Percentiles rank a stretch among this genome's conserved stretches.
Conservation (phyloP, 2,797 vertebrate species). For the Danio albolineatus region DNA sequence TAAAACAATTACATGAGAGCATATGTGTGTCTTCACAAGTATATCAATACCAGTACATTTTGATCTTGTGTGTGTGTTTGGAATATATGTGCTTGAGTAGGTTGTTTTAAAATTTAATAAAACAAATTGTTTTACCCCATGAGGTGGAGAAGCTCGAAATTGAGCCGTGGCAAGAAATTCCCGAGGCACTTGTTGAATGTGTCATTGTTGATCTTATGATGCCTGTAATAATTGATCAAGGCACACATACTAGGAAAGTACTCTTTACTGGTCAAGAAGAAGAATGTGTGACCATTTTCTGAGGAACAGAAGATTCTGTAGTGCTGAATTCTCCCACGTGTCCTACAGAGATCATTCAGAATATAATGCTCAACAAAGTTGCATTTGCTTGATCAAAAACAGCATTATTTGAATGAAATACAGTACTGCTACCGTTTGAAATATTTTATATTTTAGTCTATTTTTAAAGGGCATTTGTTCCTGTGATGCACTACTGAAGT, state of each 20-base stretch:
- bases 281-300: slow-evolving; percentile 80
- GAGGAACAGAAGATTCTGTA: slow-evolving; percentile 87
- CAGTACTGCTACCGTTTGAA: no score
- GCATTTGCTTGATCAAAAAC: no score
- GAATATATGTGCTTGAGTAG: background rate
- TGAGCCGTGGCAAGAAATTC: slow-evolving; percentile 85
- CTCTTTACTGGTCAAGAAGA: slow-evolving; percentile 90
- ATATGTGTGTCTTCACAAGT: no score
- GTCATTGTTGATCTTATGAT: slow-evolving; percentile 87
- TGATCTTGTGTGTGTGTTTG: background rate
- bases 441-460: no score
- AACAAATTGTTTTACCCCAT: slow-evolving; percentile 79
- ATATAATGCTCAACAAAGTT: no score
- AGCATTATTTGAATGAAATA: no score
- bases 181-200: slow-evolving; percentile 94
- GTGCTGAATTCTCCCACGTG: slow-evolving; percentile 90
- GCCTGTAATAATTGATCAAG: slow-evolving; percentile 91
- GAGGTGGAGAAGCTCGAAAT: slow-evolving; percentile 78
- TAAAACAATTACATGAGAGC: no score
- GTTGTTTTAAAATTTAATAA: background rate
- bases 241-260: slow-evolving; percentile 87
- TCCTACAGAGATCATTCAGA: slow-evolving; percentile 71
- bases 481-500: no score
- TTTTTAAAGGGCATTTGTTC: no score
- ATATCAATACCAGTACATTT: no score